Evolutionary conservation across 64 coral and sea anemone species (phyloP).

Genomic region (Pocillopora verrucosa): DNA sequence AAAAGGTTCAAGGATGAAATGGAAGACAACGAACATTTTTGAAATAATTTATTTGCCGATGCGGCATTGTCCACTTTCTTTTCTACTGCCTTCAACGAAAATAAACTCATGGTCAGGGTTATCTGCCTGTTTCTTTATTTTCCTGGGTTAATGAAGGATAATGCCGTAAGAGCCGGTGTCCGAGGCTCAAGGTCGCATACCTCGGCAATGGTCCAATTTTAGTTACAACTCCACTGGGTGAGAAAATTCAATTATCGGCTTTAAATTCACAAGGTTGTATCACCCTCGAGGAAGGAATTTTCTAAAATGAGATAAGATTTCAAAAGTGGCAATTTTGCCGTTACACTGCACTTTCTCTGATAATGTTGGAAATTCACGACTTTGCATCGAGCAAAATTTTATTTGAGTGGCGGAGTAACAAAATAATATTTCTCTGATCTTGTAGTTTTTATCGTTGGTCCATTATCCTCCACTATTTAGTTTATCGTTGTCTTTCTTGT

Average conservation of each 20-base stretch:
- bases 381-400: too few species aligned
- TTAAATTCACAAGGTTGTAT: neutral
- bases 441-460: constrained; percentile 1
- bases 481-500: neutral
- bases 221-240: constrained; percentile 16
- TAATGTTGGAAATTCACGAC: neutral
- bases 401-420: neutral
- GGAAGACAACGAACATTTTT: constrained; percentile 14
- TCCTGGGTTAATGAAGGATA: constrained; percentile 52
- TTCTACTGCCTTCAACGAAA: constrained; percentile 74
- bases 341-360: neutral
- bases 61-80: constrained; percentile 34
- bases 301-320: neutral
- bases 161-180: constrained; percentile 26
- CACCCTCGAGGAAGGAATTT: neutral
- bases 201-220: neutral
- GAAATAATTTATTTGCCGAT: constrained; percentile 42
- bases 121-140: constrained; percentile 74
- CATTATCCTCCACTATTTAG: constrained; percentile 52
- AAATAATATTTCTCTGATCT: constrained; percentile 4
- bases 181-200: constrained; percentile 25
- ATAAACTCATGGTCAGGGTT: constrained; percentile 80
- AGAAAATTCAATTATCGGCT: constrained; percentile 24
- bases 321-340: too few species aligned
- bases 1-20: constrained; percentile 1